Evolutionary conservation across 2,113 vertebrate species (phyloP).

Genomic region (Xenotilapia leptura): DNA sequence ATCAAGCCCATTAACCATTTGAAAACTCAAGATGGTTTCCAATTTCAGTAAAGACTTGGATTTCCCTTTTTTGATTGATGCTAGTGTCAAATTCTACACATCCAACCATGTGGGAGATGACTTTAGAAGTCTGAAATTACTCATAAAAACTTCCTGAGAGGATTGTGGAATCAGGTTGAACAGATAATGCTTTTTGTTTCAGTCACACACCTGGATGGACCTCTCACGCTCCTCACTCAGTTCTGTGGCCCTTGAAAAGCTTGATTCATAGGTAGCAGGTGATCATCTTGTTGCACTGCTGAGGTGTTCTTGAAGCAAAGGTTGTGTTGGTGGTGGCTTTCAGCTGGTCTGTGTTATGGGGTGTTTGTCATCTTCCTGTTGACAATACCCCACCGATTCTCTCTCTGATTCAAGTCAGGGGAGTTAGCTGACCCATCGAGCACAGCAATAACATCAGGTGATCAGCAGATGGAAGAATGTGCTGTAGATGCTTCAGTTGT

Average conservation of each 20-base stretch:
- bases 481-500: not conserved
- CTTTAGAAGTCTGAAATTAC: not conserved
- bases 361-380: not conserved
- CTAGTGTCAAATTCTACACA: not conserved
- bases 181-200: not conserved
- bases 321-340: not conserved
- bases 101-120: not conserved
- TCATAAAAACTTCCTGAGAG: not conserved
- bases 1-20: not conserved
- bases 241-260: not conserved
- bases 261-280: not conserved
- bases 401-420: not conserved
- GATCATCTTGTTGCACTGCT: not conserved
- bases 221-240: not conserved
- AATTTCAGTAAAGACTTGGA: not conserved
- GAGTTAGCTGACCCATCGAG: not conserved
- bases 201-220: not conserved
- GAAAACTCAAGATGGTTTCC: not conserved
- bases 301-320: not conserved
- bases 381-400: rapidly evolving
- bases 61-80: not conserved
- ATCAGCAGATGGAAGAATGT: not conserved
- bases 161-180: not conserved
- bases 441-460: not conserved
- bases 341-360: not conserved